Evolutionary conservation across 64 coral and sea anemone genomes (phyloP).

Genomic region (Anthopleura sola): DNA sequence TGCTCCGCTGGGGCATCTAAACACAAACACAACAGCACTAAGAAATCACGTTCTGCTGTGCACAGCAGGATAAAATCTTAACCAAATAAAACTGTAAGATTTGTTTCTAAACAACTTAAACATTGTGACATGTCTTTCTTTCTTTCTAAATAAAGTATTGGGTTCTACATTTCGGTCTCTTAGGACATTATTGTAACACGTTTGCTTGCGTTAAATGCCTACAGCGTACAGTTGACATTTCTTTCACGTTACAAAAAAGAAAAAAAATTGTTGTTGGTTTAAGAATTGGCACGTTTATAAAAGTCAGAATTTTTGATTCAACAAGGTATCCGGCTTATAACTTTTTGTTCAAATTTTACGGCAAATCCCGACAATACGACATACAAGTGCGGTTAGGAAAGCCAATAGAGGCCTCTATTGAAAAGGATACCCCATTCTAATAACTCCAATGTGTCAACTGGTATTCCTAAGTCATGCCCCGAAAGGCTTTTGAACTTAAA

Average conservation of each 20-base stretch:
- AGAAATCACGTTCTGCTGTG: background rate
- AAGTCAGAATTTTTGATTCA: background rate
- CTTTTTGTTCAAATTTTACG: background rate
- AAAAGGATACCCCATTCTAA: conserved; percentile 13
- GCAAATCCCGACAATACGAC: background rate
- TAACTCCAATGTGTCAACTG: conserved; percentile 13
- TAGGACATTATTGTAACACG: conserved; percentile 7
- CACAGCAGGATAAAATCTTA: conserved; percentile 17
- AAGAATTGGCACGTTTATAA: background rate
- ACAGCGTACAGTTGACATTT: background rate
- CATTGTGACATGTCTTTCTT: background rate
- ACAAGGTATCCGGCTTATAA: background rate
- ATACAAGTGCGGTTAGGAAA: conserved; percentile 1
- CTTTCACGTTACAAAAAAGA: background rate
- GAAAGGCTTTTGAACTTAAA: conserved; percentile 23
- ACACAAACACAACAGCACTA: conserved; percentile 9
- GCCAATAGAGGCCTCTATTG: background rate
- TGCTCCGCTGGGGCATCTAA: background rate
- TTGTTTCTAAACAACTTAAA: conserved; percentile 19
- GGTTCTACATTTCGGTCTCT: conserved; percentile 2
- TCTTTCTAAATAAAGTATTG: conserved; percentile 14
- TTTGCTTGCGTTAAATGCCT: background rate
- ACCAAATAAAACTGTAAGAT: conserved; percentile 14
- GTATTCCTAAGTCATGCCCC: conserved; percentile 10
- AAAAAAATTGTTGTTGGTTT: background rate